A percentile compares a stretch with the other conserved stretches of the same genome.
phyloP scores from a whole-genome alignment of 1,140 invertebrate genomes.

The Contarinia nasturtii region DNA sequence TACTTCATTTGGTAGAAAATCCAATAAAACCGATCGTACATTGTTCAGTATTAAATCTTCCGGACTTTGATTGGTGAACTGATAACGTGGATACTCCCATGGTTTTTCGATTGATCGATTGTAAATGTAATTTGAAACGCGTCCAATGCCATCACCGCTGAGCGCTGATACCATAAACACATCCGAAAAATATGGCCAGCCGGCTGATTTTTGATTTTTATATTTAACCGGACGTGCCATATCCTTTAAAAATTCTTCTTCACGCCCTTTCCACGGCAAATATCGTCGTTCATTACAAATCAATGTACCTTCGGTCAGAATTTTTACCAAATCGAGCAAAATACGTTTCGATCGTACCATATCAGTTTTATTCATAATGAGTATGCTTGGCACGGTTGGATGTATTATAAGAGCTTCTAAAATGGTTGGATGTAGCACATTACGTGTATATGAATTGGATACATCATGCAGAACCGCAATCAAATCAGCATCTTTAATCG shows the following conservation, averaged over 20 bases:
- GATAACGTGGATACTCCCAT: constrained; percentile 43
- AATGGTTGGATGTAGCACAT: constrained; percentile 46
- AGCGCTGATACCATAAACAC: constrained; percentile 82
- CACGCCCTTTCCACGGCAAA: constrained; percentile 4
- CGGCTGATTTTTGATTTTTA: constrained; percentile 17
- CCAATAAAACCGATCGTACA: constrained; percentile 59
- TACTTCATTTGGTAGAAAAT: constrained; percentile 60
- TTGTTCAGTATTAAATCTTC: constrained; percentile 45
- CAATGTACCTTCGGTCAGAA: constrained; percentile 43
- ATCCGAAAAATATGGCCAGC: constrained; percentile 59
- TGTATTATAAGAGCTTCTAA: constrained; percentile 43
- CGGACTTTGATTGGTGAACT: constrained; percentile 50
- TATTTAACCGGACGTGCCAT: not conserved
- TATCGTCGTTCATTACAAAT: constrained; percentile 14
- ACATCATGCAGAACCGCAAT: constrained; percentile 75
- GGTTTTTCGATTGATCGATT: constrained; percentile 34
- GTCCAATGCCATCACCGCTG: constrained; percentile 51
- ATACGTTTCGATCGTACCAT: constrained; percentile 51
- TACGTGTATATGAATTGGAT: constrained; percentile 43
- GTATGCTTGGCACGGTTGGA: constrained; percentile 44
- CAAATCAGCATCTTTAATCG: constrained; percentile 54
- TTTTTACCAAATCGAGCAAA: constrained; percentile 46
- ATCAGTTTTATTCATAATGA: constrained; percentile 84
- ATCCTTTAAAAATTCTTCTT: not conserved
- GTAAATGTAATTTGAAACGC: constrained; percentile 56